These are phyloP conservation scores for Eulemur rubriventer DNA, from an alignment of 2,797 vertebrate species.

Conservation along the genomic window DNA sequence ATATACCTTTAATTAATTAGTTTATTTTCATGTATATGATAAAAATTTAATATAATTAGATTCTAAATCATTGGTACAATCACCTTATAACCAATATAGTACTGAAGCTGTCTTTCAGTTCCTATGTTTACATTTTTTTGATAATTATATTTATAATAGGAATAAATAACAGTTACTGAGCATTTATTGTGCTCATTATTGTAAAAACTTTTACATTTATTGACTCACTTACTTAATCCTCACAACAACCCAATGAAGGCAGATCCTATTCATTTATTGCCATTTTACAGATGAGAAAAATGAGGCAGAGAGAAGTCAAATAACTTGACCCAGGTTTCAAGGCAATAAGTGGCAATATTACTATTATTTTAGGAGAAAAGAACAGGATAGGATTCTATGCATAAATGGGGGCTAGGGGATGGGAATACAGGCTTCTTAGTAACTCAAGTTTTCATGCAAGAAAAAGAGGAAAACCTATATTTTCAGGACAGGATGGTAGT, in stretches of 20 bases:
- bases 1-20: background rate
- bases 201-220: background rate
- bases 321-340: background rate
- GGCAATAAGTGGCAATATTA: background rate
- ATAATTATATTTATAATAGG: background rate
- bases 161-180: background rate
- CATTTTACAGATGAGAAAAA: background rate
- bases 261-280: background rate
- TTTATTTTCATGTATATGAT: background rate
- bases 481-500: background rate
- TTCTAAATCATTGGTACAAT: background rate
- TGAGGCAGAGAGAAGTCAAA: background rate
- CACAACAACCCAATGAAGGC: background rate
- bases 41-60: constrained; percentile 11
- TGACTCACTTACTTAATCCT: background rate
- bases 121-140: background rate
- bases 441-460: background rate
- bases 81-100: background rate
- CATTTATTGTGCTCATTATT: background rate
- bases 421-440: background rate
- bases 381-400: background rate
- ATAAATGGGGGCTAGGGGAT: background rate
- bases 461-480: background rate
- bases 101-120: background rate
- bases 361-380: constrained; percentile 1